phyloP scores from a whole-genome alignment of 2,888 invertebrate genomes.

The Epistrophella euchroma region DNA sequence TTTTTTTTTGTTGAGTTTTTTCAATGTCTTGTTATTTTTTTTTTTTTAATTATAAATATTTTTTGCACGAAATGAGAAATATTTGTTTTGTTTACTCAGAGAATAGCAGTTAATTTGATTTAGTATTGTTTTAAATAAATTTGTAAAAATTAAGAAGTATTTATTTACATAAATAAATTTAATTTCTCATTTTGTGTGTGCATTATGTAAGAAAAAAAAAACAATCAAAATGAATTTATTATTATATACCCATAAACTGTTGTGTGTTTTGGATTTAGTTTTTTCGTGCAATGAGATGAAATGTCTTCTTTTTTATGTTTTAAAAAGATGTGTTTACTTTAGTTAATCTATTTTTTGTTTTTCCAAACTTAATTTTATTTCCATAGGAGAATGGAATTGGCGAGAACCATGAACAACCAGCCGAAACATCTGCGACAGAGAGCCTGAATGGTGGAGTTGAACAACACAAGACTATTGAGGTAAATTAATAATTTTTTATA shows the following conservation, averaged over 20 bases:
- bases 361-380: slow-evolving; percentile 36
- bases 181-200: slow-evolving; percentile 70
- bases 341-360: slow-evolving; percentile 15
- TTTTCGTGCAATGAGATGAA: slow-evolving; percentile 48
- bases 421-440: slow-evolving; percentile 78
- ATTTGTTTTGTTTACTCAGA: background rate
- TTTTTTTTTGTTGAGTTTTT: slow-evolving; percentile 51
- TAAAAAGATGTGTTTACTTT: background rate
- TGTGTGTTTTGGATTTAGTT: slow-evolving; percentile 32
- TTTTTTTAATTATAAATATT: background rate
- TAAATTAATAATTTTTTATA: no score
- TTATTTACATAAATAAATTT: slow-evolving; percentile 25
- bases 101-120: slow-evolving; percentile 29
- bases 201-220: background rate
- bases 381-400: slow-evolving; percentile 78
- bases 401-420: slow-evolving; percentile 75
- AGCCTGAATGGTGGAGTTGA: slow-evolving; percentile 77
- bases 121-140: slow-evolving; percentile 23
- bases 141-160: background rate
- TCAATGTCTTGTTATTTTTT: slow-evolving; percentile 13
- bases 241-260: slow-evolving; percentile 4
- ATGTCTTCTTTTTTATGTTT: slow-evolving; percentile 30
- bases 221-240: background rate
- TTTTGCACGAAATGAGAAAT: slow-evolving; percentile 72
- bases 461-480: slow-evolving; percentile 77